These are phyloP conservation scores for Corydoras sp. DNA, from an alignment of 2,113 vertebrate genomes.

Conservation along the genomic window DNA sequence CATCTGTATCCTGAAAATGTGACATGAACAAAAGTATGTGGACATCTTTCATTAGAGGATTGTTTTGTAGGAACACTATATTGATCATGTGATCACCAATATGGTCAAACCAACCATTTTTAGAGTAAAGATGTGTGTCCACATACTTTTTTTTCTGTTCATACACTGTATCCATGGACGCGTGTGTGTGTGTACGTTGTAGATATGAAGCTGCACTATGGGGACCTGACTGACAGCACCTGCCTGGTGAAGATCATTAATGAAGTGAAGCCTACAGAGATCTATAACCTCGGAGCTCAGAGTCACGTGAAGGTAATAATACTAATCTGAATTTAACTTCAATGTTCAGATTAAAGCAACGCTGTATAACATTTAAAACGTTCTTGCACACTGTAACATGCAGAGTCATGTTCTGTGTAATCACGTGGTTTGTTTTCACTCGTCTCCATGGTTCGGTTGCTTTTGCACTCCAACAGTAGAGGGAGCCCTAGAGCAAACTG, in stretches of 20 bases:
- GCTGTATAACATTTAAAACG: too few relatives aligned
- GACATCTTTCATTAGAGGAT: background rate
- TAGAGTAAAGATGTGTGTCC: background rate
- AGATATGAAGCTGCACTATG: slow-evolving; percentile 98
- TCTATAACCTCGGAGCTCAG: slow-evolving; percentile 97
- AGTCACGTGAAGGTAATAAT: slow-evolving; percentile 89
- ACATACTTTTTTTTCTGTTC: background rate
- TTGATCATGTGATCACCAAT: too few relatives aligned
- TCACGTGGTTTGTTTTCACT: too few relatives aligned
- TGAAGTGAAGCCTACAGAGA: slow-evolving; percentile 86
- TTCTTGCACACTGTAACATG: too few relatives aligned
- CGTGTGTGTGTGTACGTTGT: slow-evolving; percentile 3
- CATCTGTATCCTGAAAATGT: too few relatives aligned
- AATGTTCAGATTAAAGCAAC: too few relatives aligned
- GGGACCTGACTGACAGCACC: slow-evolving; percentile 95
- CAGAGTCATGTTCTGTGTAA: too few relatives aligned
- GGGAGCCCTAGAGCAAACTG: too few relatives aligned
- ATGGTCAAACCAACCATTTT: background rate
- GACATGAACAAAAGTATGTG: background rate
- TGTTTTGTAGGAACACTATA: background rate
- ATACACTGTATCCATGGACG: slow-evolving; percentile 1
- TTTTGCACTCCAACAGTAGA: too few relatives aligned
- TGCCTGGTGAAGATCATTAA: slow-evolving; percentile 98
- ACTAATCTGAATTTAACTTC: too few relatives aligned
- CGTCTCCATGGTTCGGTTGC: too few relatives aligned